A percentile compares a stretch with the other conserved stretches of the same genome.
Conservation (phyloP, 2,888 invertebrate species). For the Volucella inflata region DNA sequence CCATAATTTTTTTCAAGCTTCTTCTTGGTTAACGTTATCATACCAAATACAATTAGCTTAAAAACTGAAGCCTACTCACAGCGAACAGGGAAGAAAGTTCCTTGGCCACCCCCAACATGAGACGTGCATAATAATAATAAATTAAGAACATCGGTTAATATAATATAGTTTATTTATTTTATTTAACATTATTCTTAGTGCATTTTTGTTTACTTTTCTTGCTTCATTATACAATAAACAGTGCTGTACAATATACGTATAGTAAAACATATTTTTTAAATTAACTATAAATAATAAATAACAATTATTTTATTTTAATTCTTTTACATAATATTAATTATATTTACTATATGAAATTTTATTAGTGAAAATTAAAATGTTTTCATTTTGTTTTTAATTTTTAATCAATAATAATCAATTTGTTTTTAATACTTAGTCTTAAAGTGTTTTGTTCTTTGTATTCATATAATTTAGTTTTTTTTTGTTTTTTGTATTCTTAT, state of each 20-base stretch:
- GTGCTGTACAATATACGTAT: conserved; percentile 74
- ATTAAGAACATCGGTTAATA: conserved; percentile 30
- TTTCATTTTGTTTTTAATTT: conserved; percentile 21
- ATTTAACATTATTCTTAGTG: conserved; percentile 74
- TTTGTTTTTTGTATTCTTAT: conserved; percentile 10
- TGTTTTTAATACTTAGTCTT: conserved; percentile 65
- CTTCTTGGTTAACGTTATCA: no score
- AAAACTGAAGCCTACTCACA: no score
- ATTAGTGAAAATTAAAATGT: background rate
- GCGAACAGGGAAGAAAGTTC: no score
- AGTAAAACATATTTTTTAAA: conserved; percentile 46
- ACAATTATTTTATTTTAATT: conserved; percentile 25
- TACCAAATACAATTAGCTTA: no score
- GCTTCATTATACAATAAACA: conserved; percentile 72
- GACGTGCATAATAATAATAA: no score
- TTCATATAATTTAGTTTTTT: conserved; percentile 33
- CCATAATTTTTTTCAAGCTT: no score
- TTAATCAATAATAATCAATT: conserved; percentile 44
- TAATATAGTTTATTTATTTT: conserved; percentile 71
- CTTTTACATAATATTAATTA: conserved; percentile 9
- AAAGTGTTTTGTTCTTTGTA: conserved; percentile 56
- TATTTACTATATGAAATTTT: conserved; percentile 4
- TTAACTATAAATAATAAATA: conserved; percentile 58
- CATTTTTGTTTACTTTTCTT: conserved; percentile 61
- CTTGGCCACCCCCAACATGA: no score